Base-by-base conservation (phyloP, 2,888 invertebrate genomes). In the Caenorhabditis virilis region DNA sequence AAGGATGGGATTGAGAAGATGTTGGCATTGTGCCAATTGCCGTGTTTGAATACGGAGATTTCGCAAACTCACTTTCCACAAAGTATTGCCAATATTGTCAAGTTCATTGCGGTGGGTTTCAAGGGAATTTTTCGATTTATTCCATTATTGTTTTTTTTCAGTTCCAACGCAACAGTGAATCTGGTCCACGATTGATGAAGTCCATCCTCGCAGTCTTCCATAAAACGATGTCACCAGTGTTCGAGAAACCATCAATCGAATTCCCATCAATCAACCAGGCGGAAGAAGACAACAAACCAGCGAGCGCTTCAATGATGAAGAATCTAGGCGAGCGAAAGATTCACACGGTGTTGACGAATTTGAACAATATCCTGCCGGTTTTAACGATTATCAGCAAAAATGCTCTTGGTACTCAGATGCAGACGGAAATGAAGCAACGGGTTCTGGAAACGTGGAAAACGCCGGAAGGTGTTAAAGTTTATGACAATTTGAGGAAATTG, bases 81-180 rank as follows among this genome's bases (percentile, higher is more conserved):
- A 2, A 58, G 50, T 9, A 52, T 78, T 22, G 60, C 77, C 18
- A 73, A 66, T 49, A 73, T 78, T 22, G 33, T 77, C 42, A 71
- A 74, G 39, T 61, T 55, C 18, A 56, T 72, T 35, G 50, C 72
- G n/a, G n/a, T n/a, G n/a, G n/a, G n/a, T n/a, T n/a, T n/a, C n/a
- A n/a, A n/a, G n/a, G n/a, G n/a, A n/a, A n/a, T n/a, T n/a, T n/a
- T n/a, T n/a, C n/a, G n/a, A n/a, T n/a, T n/a, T n/a, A n/a, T n/a
- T n/a, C n/a, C n/a, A n/a, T n/a, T n/a, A n/a, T n/a, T n/a, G n/a
- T n/a, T n/a, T n/a, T n/a, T n/a, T n/a, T n/a, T n/a, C n/a, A n/a
- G 56, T 59, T 59, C 22, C 58, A 66, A 30, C 49, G 66, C 13
- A 56, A 53, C 18, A 46, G 56, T 2, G 49, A 58, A 16, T 38